Conservation (phyloP, 2,113 vertebrate species). For the Cottus gobio region DNA sequence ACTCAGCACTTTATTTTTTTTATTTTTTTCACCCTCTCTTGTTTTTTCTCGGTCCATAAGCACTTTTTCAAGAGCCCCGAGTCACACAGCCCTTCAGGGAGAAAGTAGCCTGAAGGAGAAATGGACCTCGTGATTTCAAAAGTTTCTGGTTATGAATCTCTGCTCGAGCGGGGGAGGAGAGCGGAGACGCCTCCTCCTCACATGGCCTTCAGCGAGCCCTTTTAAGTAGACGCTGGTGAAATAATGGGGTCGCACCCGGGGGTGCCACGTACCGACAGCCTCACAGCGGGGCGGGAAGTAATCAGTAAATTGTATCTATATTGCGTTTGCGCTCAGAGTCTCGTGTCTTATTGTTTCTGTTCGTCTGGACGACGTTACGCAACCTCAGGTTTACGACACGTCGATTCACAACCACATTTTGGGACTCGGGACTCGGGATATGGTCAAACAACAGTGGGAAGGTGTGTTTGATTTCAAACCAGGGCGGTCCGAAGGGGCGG, state of each 20-base stretch:
- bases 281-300: background rate
- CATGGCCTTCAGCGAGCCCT: background rate
- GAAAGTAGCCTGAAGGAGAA: conserved; percentile 30
- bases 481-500: too few species aligned
- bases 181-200: background rate
- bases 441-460: too few species aligned
- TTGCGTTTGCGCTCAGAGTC: too few species aligned
- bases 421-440: too few species aligned
- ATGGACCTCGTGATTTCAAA: conserved; percentile 15
- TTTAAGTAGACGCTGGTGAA: background rate
- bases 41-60: conserved; percentile 43
- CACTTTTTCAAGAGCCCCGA: conserved; percentile 52
- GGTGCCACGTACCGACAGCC: background rate
- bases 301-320: background rate
- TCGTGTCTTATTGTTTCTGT: too few species aligned
- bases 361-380: too few species aligned
- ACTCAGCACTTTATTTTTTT: conserved; percentile 62
- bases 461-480: too few species aligned
- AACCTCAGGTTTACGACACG: too few species aligned
- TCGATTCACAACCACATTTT: too few species aligned
- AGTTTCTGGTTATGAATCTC: conserved; percentile 31
- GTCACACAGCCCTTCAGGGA: conserved; percentile 30
- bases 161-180: background rate
- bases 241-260: background rate
- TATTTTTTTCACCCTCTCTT: conserved; percentile 32